Percentiles rank a stretch among this genome's conserved stretches.
phyloP scores from a whole-genome alignment of 2,888 invertebrate genomes.

The Autographa pulchrina region DNA sequence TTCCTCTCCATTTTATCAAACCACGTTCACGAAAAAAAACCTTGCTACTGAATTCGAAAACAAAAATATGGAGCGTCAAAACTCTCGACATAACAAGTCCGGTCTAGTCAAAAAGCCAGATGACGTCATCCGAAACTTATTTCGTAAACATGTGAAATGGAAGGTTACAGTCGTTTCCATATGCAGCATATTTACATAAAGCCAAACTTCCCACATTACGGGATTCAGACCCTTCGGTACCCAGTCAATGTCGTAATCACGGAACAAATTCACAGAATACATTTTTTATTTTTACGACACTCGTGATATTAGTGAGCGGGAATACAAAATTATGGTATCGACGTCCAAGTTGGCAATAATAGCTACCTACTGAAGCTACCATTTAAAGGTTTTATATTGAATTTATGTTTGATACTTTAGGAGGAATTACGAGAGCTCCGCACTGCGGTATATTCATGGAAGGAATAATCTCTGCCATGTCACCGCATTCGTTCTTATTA shows the following conservation, averaged over 20 bases:
- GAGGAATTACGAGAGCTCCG: constrained; percentile 75
- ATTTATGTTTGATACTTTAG: constrained; percentile 77
- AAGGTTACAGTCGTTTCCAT: constrained; percentile 50
- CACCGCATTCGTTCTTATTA: constrained; percentile 79
- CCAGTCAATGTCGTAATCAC: constrained; percentile 49
- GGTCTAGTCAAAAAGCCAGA: constrained; percentile 17
- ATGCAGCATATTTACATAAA: constrained; percentile 56
- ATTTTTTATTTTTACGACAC: constrained; percentile 50
- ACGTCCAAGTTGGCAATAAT: constrained; percentile 67
- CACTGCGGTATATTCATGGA: constrained; percentile 77
- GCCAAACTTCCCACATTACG: constrained; percentile 33
- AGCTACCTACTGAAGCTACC: constrained; percentile 61
- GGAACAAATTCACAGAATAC: constrained; percentile 46
- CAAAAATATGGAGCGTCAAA: not conserved
- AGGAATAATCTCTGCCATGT: constrained; percentile 78
- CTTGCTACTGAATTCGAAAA: not conserved
- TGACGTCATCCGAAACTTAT: constrained; percentile 52
- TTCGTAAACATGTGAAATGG: constrained; percentile 56
- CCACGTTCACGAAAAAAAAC: not conserved
- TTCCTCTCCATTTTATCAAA: too few species aligned
- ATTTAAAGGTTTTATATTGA: constrained; percentile 74
- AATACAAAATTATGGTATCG: constrained; percentile 61
- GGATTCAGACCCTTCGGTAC: constrained; percentile 32
- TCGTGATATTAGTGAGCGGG: constrained; percentile 59
- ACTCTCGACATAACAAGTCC: not conserved